Percentiles rank a stretch among this genome's conserved stretches.
Evolutionary conservation across 2,797 vertebrate genomes (phyloP).

Genomic region (Danio tinwini): DNA sequence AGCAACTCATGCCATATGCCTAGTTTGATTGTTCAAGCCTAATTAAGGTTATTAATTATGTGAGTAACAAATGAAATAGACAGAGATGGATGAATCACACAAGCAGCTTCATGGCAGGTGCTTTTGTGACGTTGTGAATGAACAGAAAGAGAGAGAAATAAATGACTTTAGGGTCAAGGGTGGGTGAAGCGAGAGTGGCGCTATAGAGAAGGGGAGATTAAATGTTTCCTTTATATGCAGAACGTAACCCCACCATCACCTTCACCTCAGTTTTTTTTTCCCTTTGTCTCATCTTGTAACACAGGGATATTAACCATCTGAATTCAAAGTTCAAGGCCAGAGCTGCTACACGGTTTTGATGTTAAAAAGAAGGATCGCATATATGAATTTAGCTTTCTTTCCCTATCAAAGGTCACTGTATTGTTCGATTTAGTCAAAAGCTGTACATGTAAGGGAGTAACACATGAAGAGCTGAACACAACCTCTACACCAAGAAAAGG

Average conservation of each 20-base stretch:
- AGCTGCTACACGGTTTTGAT: neutral
- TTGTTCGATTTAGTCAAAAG: neutral
- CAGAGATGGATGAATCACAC: constrained; percentile 9
- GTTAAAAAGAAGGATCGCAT: neutral
- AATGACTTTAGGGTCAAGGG: constrained; percentile 12
- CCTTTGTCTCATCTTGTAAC: constrained; percentile 5
- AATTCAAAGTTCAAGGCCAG: constrained; percentile 4
- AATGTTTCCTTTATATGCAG: neutral
- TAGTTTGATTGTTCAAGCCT: neutral
- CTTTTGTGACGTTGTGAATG: constrained; percentile 17
- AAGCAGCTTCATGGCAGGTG: constrained; percentile 16
- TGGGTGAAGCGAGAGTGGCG: neutral
- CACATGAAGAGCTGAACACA: neutral
- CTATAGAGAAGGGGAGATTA: neutral
- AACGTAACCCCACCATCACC: neutral
- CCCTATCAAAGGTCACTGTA: neutral
- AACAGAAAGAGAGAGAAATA: constrained; percentile 19
- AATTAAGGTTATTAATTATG: neutral
- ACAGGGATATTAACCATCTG: constrained; percentile 21
- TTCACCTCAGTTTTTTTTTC: neutral
- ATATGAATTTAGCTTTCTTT: neutral
- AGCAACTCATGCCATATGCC: too few relatives aligned
- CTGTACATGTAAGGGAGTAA: neutral
- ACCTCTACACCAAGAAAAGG: neutral
- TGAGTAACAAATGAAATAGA: neutral